phyloP scores from a whole-genome alignment of 64 coral and sea anemone species.

The Cladopsammia gracilis region DNA sequence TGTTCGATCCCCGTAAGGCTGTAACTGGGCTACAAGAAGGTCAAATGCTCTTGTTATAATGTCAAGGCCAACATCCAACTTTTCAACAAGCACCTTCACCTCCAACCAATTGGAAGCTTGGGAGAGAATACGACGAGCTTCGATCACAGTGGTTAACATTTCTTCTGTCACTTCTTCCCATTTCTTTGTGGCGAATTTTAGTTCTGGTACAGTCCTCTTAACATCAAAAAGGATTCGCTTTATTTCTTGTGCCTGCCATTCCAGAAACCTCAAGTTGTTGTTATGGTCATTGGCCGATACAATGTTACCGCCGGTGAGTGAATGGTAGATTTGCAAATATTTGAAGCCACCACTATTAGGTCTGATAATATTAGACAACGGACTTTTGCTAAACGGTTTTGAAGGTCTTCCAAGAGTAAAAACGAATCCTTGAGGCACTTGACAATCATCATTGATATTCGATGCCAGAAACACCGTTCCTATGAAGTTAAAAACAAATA shows the following conservation, averaged over 20 bases:
- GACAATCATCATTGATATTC: background rate
- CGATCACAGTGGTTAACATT: background rate
- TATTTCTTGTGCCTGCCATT: background rate
- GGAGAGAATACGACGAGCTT: background rate
- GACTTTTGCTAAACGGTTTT: background rate
- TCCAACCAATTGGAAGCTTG: background rate
- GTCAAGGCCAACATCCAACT: background rate
- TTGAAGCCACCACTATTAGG: background rate
- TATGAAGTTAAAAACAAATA: no score
- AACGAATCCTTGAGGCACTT: background rate
- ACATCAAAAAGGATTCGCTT: slow-evolving; percentile 1
- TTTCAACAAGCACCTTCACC: background rate
- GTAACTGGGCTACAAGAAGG: background rate
- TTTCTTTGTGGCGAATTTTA: background rate
- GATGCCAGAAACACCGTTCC: no score
- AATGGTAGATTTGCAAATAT: slow-evolving; percentile 1
- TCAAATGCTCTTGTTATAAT: background rate
- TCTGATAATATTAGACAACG: background rate
- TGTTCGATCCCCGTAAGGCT: background rate
- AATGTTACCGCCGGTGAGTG: background rate
- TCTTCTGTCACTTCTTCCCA: background rate
- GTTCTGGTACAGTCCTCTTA: background rate
- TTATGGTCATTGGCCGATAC: background rate
- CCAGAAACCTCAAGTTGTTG: background rate
- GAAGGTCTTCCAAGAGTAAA: background rate